Percentiles rank a stretch among this genome's conserved stretches.
phyloP scores from a whole-genome alignment of 2,113 vertebrate genomes.

The Gila orcuttii region DNA sequence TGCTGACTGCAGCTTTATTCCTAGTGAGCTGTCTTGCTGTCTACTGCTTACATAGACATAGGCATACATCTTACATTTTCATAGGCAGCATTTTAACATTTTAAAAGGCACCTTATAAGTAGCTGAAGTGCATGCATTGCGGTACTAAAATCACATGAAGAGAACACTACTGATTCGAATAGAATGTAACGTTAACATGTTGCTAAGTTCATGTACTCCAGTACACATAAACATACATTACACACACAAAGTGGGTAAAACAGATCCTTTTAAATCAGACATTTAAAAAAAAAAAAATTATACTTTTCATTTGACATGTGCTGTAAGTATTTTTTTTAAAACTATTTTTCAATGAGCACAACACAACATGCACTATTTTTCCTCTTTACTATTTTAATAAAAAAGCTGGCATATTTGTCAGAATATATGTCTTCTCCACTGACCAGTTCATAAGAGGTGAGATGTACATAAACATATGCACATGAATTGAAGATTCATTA shows the following conservation, averaged over 20 bases:
- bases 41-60: background rate
- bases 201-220: background rate
- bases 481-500: too few relatives aligned
- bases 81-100: background rate
- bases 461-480: too few relatives aligned
- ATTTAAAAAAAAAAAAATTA: too few relatives aligned
- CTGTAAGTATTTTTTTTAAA: too few relatives aligned
- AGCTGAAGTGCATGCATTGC: background rate
- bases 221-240: background rate
- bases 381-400: too few relatives aligned
- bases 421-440: too few relatives aligned
- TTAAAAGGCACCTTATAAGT: background rate
- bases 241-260: background rate
- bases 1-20: slow-evolving; percentile 17
- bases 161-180: background rate
- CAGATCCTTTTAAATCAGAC: background rate
- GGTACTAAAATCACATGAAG: background rate
- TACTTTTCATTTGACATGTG: background rate
- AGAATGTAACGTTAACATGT: background rate
- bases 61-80: background rate
- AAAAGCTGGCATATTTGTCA: too few relatives aligned
- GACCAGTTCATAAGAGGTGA: too few relatives aligned
- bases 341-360: background rate
- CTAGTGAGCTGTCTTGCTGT: slow-evolving; percentile 1
- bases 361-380: background rate